Evolutionary conservation across 2,888 invertebrate genomes (phyloP), one percentile per base, ranked within the genome.

Genomic region (Cheiracanthium punctorium): DNA sequence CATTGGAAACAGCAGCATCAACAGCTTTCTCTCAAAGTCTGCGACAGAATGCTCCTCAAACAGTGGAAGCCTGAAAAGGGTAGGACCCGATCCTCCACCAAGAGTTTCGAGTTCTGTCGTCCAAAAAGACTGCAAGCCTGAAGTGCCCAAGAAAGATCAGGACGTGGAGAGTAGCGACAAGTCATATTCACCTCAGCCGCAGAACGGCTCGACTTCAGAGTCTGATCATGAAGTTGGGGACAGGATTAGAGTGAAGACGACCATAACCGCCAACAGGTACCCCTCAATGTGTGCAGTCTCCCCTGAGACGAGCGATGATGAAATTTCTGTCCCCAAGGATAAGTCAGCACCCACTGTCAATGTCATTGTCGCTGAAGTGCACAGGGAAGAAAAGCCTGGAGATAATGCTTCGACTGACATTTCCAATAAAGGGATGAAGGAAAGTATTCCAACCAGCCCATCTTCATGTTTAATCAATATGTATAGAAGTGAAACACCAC

Each of bases 201-300:
- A 65, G 2, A 86, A 81, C 37, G 86, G 80, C 1, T 86, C 86
- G 1, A 58, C 81, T 10, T 82, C 87, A 20, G 89, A 87, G 17
- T 85, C 88, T 0, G 87, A 88, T n/a, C 81, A 82, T 33, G 88
- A 82, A 20, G 79, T 74, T 12, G 32, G 87, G 29, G 96, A 97
- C 92, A 93, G 96, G 89, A 95, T 97, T 88, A 93, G 96, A 87
- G 95, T 95, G 65, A 97, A 97, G 92, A 97, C 97, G 0, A 95
- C 95, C 0, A 96, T 97, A 65, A 96, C 95, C 90, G 95, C 96
- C 75, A 96, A 96, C 89, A 94, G 97, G 89, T 97, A 97, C 90
- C 97, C 97, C 0, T 96, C 97, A 5, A 96, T 97, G 95, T 97
- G 97, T 92, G 96, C 96, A 1, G 85, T 88, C 7, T 87, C 88